These are phyloP conservation scores for Caenorhabditis sp. DNA, from an alignment of 2,888 invertebrate species.

Conservation along the genomic window DNA sequence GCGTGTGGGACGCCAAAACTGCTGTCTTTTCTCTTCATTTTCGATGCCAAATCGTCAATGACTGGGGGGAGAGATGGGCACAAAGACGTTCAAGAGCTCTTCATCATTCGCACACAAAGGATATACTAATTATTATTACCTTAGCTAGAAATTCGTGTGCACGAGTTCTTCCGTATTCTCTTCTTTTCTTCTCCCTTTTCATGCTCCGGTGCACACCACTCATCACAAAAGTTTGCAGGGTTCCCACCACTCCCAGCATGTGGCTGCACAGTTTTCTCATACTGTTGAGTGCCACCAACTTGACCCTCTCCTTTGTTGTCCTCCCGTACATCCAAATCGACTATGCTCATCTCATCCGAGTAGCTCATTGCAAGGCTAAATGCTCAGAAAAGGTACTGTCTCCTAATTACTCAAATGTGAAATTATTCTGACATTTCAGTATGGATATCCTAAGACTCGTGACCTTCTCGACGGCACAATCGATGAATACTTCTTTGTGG, in stretches of 20 bases:
- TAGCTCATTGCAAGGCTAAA: slow-evolving; percentile 77
- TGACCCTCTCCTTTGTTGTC: slow-evolving; percentile 65
- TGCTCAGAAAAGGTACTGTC: slow-evolving; percentile 74
- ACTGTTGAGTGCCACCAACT: slow-evolving; percentile 18
- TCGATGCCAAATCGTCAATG: slow-evolving; percentile 34
- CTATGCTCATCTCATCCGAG: slow-evolving; percentile 72
- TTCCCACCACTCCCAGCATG: slow-evolving; percentile 50
- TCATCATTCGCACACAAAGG: slow-evolving; percentile 50
- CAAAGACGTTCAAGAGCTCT: slow-evolving; percentile 55
- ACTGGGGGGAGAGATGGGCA: slow-evolving; percentile 9
- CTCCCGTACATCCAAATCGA: slow-evolving; percentile 78
- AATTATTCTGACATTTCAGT: slow-evolving; percentile 54
- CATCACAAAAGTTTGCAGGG: slow-evolving; percentile 32
- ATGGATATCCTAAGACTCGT: slow-evolving; percentile 58
- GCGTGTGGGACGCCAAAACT: slow-evolving; percentile 6
- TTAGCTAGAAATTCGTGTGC: slow-evolving; percentile 38
- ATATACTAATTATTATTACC: slow-evolving; percentile 59
- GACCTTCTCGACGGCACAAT: slow-evolving; percentile 54
- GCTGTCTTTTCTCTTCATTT: slow-evolving; percentile 25
- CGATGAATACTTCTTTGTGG: slow-evolving; percentile 60
- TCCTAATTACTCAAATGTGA: background rate
- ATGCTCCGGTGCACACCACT: slow-evolving; percentile 10
- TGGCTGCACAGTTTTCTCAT: slow-evolving; percentile 31
- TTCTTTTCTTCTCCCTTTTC: slow-evolving; percentile 6
- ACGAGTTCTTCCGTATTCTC: slow-evolving; percentile 23